Conservation (phyloP, 2,113 vertebrate genomes). For the Trogon melanurus region DNA sequence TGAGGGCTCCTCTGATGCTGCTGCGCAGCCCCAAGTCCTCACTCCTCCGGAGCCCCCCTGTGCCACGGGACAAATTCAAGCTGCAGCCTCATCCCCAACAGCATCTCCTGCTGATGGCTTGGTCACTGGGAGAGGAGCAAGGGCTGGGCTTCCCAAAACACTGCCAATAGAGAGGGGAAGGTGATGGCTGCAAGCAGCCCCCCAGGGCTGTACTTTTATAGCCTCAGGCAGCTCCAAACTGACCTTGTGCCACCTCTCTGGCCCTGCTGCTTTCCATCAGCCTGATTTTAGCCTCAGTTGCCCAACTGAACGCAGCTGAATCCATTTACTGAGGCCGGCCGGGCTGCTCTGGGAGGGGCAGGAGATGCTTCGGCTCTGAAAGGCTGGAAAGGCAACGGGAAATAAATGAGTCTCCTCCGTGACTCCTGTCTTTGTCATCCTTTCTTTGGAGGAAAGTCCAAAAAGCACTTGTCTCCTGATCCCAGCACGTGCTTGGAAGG, state of each 20-base stretch:
- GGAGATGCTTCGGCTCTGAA: not conserved
- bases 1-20: rapidly evolving
- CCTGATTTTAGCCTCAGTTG: not conserved
- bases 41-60: not conserved
- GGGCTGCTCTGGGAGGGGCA: not conserved
- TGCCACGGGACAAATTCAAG: rapidly evolving
- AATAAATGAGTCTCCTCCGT: not conserved
- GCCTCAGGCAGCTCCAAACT: not conserved
- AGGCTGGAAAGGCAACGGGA: not conserved
- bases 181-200: too few relatives aligned
- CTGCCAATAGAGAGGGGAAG: too few relatives aligned
- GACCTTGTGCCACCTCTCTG: not conserved
- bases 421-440: not conserved
- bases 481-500: not conserved
- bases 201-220: not conserved
- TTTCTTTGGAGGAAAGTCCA: not conserved
- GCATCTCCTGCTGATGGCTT: not conserved
- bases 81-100: rapidly evolving
- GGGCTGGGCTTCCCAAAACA: rapidly evolving
- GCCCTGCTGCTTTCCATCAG: not conserved
- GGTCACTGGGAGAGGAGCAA: not conserved
- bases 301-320: not conserved
- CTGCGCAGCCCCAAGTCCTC: rapidly evolving
- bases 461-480: not conserved
- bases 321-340: rapidly evolving